Evolutionary conservation across 1,140 invertebrate species (phyloP), one percentile per base, ranked within the genome.

Genomic region (Delia radicum): DNA sequence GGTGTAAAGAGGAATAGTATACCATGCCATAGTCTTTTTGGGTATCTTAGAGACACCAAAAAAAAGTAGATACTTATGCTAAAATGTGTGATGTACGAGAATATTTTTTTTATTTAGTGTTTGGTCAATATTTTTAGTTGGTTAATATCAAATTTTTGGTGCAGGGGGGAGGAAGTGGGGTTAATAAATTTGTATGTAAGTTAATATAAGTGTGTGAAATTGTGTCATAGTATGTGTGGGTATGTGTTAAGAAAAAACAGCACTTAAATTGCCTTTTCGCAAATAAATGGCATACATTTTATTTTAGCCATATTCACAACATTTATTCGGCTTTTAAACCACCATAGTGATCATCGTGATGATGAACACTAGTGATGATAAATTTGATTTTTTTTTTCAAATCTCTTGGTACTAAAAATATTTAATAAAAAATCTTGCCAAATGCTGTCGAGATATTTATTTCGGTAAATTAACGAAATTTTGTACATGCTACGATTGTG

Each of bases 251-350:
- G 48, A 21, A 24, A 69, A 24, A 67, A 69, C 18, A 69, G 65
- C 65, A 69, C 65, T 69, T 69, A 69, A 69, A 69, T 69, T 69
- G 65, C 27, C 65, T 69, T n/a, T 33, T 65, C 24, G 65, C 65
- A 69, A 69, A 69, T 69, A 18, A 37, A 69, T 69, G 65, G 65
- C 65, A 69, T 69, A 69, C 65, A 69, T 69, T 69, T 69, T 69
- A 69, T 69, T 69, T 69, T 69, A 33, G 65, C 37, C 37, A 42
- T 42, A 42, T 42, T 15, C 37, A 42, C 7, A 33, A 42, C 37
- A 42, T 42, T n/a, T n/a, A 42, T 42, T 8, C 37, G 62, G 26
- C 26, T 65, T 63, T 13, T 63, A n/a, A n/a, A n/a, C n/a, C n/a
- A n/a, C n/a, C n/a, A n/a, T n/a, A n/a, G n/a, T n/a, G n/a, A n/a